Percentiles rank a stretch among this genome's conserved stretches.
Evolutionary conservation across 2,113 vertebrate genomes (phyloP).

Genomic region (Triplophysa siluroides): DNA sequence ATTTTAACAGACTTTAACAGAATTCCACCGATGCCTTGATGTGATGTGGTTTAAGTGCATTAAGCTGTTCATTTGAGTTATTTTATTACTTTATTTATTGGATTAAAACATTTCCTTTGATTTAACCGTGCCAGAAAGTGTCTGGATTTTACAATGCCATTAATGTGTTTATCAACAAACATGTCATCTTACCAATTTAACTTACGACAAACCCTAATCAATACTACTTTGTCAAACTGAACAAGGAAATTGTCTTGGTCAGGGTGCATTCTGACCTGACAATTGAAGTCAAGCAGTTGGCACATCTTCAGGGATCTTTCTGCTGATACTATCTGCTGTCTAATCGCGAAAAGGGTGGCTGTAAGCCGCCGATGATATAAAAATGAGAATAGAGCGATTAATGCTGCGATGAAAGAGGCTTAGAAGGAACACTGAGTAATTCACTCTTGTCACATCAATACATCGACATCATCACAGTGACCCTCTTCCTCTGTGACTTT

Average conservation of each 20-base stretch:
- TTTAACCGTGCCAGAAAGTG: too few relatives aligned
- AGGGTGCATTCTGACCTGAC: too few relatives aligned
- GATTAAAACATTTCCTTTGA: too few relatives aligned
- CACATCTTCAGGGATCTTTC: neutral
- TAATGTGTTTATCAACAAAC: too few relatives aligned
- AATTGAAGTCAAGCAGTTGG: neutral
- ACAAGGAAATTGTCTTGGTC: too few relatives aligned
- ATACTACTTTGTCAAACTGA: neutral
- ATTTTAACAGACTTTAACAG: too few relatives aligned
- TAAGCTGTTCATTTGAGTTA: too few relatives aligned
- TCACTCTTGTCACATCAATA: constrained; percentile 93
- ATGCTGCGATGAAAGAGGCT: constrained; percentile 66
- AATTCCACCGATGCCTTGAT: too few relatives aligned
- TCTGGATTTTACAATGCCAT: too few relatives aligned
- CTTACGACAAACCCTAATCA: neutral
- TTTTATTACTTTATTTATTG: too few relatives aligned
- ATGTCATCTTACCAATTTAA: too few relatives aligned
- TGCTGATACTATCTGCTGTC: neutral
- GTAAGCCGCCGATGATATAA: neutral
- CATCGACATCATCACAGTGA: constrained; percentile 88
- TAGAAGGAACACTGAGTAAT: constrained; percentile 84
- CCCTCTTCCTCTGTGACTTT: constrained; percentile 95
- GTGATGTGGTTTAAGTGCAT: too few relatives aligned
- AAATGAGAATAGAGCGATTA: constrained; percentile 30
- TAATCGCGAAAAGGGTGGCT: neutral